Conservation (phyloP, 2,113 vertebrate genomes). For the Grus americana region DNA sequence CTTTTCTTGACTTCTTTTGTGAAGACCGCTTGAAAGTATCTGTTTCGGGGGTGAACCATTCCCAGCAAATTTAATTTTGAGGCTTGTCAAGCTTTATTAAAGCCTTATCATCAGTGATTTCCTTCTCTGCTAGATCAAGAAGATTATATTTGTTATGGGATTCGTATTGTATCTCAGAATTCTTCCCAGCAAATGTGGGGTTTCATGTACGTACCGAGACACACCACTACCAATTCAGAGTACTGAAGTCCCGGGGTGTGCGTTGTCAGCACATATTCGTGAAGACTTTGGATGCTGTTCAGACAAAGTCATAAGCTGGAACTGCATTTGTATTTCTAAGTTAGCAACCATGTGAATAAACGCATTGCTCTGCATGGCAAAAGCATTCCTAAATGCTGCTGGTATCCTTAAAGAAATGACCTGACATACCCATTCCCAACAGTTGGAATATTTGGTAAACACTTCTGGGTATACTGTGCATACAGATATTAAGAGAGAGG, state of each 20-base stretch:
- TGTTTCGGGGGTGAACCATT: slow-evolving; percentile 49
- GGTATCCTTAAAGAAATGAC: background rate
- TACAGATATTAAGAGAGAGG: background rate
- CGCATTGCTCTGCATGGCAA: background rate
- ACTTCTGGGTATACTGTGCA: background rate
- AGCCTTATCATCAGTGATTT: slow-evolving; percentile 64
- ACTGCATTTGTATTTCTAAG: background rate
- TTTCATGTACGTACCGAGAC: background rate
- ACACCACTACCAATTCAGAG: background rate
- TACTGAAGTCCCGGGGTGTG: accelerated
- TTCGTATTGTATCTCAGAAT: background rate
- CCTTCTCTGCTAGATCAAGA: slow-evolving; percentile 60
- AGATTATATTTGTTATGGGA: slow-evolving; percentile 53
- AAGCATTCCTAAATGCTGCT: background rate
- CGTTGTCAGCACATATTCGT: background rate
- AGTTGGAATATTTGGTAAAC: background rate
- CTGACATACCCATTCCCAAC: background rate
- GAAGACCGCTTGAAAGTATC: slow-evolving; percentile 26
- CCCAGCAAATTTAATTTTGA: slow-evolving; percentile 64
- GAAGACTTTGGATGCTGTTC: background rate
- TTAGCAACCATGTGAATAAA: background rate
- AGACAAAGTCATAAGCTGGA: background rate
- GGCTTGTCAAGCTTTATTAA: slow-evolving; percentile 68
- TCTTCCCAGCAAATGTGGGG: background rate
- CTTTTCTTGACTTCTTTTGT: background rate